Evolutionary conservation across 2,888 invertebrate genomes (phyloP).

Genomic region (Tinea trinotella): DNA sequence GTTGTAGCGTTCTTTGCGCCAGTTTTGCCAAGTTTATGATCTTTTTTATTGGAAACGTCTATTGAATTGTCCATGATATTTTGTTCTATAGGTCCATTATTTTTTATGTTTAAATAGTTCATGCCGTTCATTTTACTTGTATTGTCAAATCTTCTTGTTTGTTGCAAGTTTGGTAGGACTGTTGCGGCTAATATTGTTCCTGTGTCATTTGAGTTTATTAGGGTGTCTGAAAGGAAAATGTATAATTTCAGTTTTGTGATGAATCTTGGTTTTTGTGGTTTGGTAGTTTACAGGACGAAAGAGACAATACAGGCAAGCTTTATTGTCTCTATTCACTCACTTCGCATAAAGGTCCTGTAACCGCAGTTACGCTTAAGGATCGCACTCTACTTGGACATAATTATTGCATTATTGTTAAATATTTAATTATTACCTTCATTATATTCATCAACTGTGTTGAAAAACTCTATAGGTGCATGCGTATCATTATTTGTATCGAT

Average conservation of each 20-base stretch:
- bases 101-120: not conserved
- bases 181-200: slow-evolving; percentile 45
- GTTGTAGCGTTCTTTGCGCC: slow-evolving; percentile 36
- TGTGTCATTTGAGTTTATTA: slow-evolving; percentile 37
- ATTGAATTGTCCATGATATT: not conserved
- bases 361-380: too few species aligned
- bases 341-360: too few species aligned
- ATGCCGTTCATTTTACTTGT: not conserved
- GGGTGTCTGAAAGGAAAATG: slow-evolving; percentile 41
- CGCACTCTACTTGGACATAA: too few species aligned
- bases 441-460: slow-evolving; percentile 46
- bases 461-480: slow-evolving; percentile 38
- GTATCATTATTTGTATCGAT: too few species aligned
- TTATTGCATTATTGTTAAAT: too few species aligned
- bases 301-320: too few species aligned
- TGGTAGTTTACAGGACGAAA: too few species aligned
- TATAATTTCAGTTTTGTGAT: too few species aligned
- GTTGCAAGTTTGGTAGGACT: slow-evolving; percentile 18
- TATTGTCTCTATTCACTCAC: too few species aligned
- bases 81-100: not conserved
- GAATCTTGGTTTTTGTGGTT: slow-evolving; percentile 8
- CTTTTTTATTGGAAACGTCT: not conserved
- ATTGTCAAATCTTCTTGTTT: not conserved
- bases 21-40: slow-evolving; percentile 21
- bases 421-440: slow-evolving; percentile 45